Percentiles rank a stretch among this genome's conserved stretches.
phyloP scores from a whole-genome alignment of 2,113 vertebrate genomes.

The Nothobranchius furzeri region DNA sequence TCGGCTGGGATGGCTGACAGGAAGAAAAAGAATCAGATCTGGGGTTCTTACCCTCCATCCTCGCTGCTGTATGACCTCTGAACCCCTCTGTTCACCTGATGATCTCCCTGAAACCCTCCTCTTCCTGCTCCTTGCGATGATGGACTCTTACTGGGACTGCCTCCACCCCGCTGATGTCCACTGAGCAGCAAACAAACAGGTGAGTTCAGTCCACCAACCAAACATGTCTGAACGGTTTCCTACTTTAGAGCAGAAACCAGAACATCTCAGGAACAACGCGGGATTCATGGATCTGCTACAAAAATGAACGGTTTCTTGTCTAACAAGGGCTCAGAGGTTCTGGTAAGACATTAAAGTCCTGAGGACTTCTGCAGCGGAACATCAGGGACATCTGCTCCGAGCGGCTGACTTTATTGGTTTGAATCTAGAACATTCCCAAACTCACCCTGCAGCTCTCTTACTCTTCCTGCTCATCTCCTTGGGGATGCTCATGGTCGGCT shows the following conservation, averaged over 20 bases:
- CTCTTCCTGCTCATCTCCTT: background rate
- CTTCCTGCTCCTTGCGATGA: background rate
- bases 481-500: conserved; percentile 36
- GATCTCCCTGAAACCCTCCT: background rate
- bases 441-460: background rate
- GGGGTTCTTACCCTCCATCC: background rate
- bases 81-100: background rate
- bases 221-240: too few species aligned
- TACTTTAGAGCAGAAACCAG: too few species aligned
- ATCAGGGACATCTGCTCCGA: too few species aligned
- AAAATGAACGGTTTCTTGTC: too few species aligned
- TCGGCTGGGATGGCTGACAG: too few species aligned
- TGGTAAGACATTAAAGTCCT: too few species aligned
- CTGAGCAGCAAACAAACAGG: background rate
- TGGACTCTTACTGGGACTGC: background rate
- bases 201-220: background rate
- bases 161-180: background rate
- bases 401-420: too few species aligned
- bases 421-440: background rate
- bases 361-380: too few species aligned
- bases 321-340: too few species aligned
- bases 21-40: too few species aligned
- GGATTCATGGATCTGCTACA: too few species aligned
- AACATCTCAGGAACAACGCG: too few species aligned
- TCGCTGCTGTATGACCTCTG: background rate